Evolutionary conservation across 2,888 invertebrate genomes (phyloP).

Genomic region (Tetramorium bicarinatum): DNA sequence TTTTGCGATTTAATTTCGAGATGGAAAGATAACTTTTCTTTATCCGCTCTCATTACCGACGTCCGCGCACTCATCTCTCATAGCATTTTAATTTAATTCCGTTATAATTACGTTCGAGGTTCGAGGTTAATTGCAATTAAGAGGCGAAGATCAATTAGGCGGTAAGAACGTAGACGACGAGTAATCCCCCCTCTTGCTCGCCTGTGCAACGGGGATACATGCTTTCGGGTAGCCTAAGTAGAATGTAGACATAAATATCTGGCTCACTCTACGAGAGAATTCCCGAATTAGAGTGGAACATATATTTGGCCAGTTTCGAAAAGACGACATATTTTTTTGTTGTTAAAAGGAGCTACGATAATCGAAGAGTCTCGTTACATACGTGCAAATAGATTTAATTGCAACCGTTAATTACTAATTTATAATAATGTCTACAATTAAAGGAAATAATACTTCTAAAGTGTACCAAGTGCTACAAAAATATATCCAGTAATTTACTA

Average conservation of each 20-base stretch:
- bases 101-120: constrained; percentile 57
- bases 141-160: constrained; percentile 62
- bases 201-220: background rate
- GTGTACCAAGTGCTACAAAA: background rate
- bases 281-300: constrained; percentile 80
- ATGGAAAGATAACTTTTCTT: constrained; percentile 57
- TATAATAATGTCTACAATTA: background rate
- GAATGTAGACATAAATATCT: constrained; percentile 80
- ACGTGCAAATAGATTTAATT: constrained; percentile 10
- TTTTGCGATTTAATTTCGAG: constrained; percentile 55
- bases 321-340: background rate
- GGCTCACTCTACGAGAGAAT: constrained; percentile 72
- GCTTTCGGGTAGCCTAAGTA: constrained; percentile 69
- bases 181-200: constrained; percentile 42
- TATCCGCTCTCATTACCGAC: constrained; percentile 49
- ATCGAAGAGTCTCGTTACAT: background rate
- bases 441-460: background rate
- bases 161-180: constrained; percentile 38
- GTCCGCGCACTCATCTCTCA: constrained; percentile 47
- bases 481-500: background rate
- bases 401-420: background rate
- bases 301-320: constrained; percentile 69
- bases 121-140: constrained; percentile 74
- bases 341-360: background rate
- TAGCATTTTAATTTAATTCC: constrained; percentile 61